Conservation (phyloP, 2,888 invertebrate genomes). For the Dryocosmus kuriphilus region DNA sequence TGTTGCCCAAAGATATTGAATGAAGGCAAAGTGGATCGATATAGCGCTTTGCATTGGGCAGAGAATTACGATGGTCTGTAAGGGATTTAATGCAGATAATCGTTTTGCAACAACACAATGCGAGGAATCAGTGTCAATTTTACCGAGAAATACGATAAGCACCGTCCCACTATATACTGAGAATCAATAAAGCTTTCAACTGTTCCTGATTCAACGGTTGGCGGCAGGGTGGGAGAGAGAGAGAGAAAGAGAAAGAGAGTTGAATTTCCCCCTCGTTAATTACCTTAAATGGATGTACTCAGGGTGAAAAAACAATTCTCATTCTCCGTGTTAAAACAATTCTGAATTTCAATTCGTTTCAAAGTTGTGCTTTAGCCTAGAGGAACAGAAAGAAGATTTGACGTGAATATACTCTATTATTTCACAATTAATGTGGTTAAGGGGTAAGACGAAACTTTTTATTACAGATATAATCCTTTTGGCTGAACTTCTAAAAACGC, state of each 20-base stretch:
- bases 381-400: too few species aligned
- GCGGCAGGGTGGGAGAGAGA: too few species aligned
- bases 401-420: too few species aligned
- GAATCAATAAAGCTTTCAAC: constrained; percentile 12
- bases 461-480: too few species aligned
- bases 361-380: neutral
- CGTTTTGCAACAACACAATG: neutral
- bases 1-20: constrained; percentile 8
- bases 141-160: constrained; percentile 33
- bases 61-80: neutral
- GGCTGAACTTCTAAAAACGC: too few species aligned
- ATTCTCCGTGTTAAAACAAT: neutral
- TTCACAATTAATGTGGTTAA: too few species aligned
- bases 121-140: neutral
- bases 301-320: neutral
- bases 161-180: neutral
- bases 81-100: constrained; percentile 13
- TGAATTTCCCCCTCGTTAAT: constrained; percentile 46
- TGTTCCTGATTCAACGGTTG: neutral
- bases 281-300: neutral
- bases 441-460: too few species aligned
- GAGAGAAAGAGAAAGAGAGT: constrained; percentile 34
- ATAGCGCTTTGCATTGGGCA: neutral
- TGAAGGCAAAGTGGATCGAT: constrained; percentile 12
- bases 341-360: neutral